A percentile compares a stretch with the other conserved stretches of the same genome.
phyloP scores from a whole-genome alignment of 37 sponge, comb jelly and placozoan genomes.

The Theonella swinhoei region DNA sequence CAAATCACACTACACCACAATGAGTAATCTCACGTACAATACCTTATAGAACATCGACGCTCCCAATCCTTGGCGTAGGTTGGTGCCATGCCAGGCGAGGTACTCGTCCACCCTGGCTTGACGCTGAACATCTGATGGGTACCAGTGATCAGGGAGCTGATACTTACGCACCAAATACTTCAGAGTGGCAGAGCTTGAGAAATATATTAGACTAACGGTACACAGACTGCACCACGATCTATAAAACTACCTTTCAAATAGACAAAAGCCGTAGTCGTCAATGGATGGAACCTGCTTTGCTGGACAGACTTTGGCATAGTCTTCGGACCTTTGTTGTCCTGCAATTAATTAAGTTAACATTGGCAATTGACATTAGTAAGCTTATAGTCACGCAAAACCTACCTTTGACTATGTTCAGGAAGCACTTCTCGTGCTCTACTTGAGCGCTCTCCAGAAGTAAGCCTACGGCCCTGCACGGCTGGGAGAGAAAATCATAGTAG shows the following conservation, averaged over 20 bases:
- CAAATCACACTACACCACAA: not conserved
- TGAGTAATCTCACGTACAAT: too few species aligned
- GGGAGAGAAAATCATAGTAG: slow-evolving; percentile 61
- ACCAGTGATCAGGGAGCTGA: slow-evolving; percentile 64
- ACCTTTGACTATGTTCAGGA: slow-evolving; percentile 56
- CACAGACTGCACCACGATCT: too few species aligned
- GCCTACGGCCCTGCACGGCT: slow-evolving; percentile 68
- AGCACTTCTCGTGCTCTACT: slow-evolving; percentile 43
- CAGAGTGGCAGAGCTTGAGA: slow-evolving; percentile 51
- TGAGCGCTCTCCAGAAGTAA: slow-evolving; percentile 64
- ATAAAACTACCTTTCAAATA: slow-evolving; percentile 67
- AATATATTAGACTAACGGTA: too few species aligned
- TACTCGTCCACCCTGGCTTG: slow-evolving; percentile 68
- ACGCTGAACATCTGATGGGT: slow-evolving; percentile 41
- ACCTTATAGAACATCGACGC: not conserved
- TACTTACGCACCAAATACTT: slow-evolving; percentile 41
- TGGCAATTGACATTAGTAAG: too few species aligned
- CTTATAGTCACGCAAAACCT: too few species aligned
- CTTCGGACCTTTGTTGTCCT: too few species aligned
- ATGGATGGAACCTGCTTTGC: slow-evolving; percentile 40
- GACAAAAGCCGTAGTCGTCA: slow-evolving; percentile 50
- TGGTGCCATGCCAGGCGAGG: slow-evolving; percentile 55
- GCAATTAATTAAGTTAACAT: not conserved
- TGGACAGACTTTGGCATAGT: slow-evolving; percentile 37
- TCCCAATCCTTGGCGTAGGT: slow-evolving; percentile 32